Base-by-base conservation (phyloP, 2,113 vertebrate species). In the Ctenodactylus gundi region DNA sequence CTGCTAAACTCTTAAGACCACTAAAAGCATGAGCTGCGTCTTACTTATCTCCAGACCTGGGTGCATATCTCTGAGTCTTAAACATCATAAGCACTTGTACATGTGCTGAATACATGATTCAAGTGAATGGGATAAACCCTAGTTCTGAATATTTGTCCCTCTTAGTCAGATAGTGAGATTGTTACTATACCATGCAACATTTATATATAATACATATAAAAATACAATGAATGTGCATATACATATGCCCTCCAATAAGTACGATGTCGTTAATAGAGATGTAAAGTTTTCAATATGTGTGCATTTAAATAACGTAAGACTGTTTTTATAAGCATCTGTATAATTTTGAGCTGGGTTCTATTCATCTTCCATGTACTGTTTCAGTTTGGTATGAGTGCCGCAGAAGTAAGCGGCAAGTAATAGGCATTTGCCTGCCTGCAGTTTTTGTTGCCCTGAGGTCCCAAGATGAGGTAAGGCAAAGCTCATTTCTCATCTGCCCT, bases 361-460 rank as follows among this genome's bases (percentile, higher is more conserved):
- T 25, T 77, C 46, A 65, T 92, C 14, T 93, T 65, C 49, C 64
- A 9, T 27, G 39, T 62, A 53, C 70, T 53, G 9, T 55, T 91
- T 3, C 51, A 46, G 60, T 82, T 89, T 91, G 77, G 34, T 70
- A 64, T 84, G 34, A 39, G 41, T 51, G 41, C 18, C 85, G 49
- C 31, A 77, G 67, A 58, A 94, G n/a, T 55, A 77, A 89, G 31
- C 44, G 92, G 75, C 41, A 75, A 9, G 39, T 92, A 85, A 60
- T 55, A 23, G 34, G 34, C 34, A 51, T 68, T 83, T 64, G 53
- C 58, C 46, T 92, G 60, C 49, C 92, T 88, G 86, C 23, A 68
- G 68, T 95, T 64, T 88, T 82, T 53, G 31, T 65, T 93, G 27
- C 81, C 20, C 60, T 85, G 65, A 88, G 55, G 57, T 85, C 57